These are phyloP conservation scores for Clavelina lepadiformis DNA, from an alignment of 23 tunicate genomes.

Conservation along the genomic window DNA sequence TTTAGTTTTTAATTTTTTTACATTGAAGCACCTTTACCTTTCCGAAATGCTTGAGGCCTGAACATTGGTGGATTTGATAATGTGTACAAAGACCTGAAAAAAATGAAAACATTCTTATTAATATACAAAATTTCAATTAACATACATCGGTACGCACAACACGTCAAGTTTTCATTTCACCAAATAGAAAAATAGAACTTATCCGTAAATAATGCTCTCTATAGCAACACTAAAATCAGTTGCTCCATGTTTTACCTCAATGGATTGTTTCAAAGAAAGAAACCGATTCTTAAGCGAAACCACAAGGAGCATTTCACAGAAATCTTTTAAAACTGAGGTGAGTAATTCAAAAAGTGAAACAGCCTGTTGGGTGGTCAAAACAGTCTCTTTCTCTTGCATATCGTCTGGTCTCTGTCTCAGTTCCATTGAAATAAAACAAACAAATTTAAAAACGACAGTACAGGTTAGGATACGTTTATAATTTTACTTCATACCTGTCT, in stretches of 20 bases:
- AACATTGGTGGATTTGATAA: not conserved
- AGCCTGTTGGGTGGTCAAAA: conserved; percentile 18
- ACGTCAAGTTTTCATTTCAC: not conserved
- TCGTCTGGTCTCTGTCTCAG: not conserved
- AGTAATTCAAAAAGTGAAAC: conserved; percentile 14
- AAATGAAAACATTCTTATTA: no score
- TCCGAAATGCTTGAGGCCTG: no score
- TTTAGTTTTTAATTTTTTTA: no score
- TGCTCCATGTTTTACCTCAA: conserved; percentile 34
- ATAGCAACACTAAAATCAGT: not conserved
- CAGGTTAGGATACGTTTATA: no score
- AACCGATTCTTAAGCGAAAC: conserved; percentile 31
- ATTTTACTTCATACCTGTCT: no score
- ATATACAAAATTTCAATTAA: no score
- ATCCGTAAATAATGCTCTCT: not conserved
- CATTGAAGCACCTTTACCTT: no score
- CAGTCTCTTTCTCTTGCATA: conserved; percentile 3
- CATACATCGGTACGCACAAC: not conserved
- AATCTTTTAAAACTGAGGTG: conserved; percentile 20
- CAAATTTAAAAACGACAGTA: not conserved
- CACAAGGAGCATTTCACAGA: conserved; percentile 20
- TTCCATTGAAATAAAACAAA: not conserved
- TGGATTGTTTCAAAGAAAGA: conserved; percentile 25
- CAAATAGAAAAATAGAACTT: not conserved
- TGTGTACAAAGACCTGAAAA: conserved; percentile 1